Conservation (phyloP, 2,888 invertebrate genomes). For the Macrophya annulata region DNA sequence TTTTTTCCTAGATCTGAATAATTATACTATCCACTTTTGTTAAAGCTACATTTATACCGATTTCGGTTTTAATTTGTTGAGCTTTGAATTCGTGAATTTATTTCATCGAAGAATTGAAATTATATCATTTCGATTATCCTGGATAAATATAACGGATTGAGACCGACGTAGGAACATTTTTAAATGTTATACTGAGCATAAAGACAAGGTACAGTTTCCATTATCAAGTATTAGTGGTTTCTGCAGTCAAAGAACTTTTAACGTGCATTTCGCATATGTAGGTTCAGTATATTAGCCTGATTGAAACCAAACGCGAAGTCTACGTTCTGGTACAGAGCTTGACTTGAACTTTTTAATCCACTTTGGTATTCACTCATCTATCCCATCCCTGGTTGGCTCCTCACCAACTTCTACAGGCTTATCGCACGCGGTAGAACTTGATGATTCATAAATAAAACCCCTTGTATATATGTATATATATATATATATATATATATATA, state of each 20-base stretch:
- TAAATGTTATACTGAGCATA: neutral
- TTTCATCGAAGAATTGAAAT: neutral
- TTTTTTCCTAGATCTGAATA: neutral
- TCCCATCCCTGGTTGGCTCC: slow-evolving; percentile 5
- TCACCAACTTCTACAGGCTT: slow-evolving; percentile 9
- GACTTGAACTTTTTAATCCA: slow-evolving; percentile 50
- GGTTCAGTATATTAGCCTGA: slow-evolving; percentile 30
- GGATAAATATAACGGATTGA: neutral
- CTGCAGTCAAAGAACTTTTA: neutral
- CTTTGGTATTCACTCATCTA: slow-evolving; percentile 45
- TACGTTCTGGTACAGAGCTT: slow-evolving; percentile 8
- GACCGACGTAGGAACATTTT: neutral
- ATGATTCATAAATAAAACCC: slow-evolving; percentile 35
- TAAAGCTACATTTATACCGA: neutral
- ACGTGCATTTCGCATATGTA: neutral
- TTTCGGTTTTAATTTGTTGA: neutral
- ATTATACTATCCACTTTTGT: neutral
- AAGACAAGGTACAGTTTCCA: neutral
- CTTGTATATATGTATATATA: neutral
- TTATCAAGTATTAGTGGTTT: neutral
- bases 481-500: neutral
- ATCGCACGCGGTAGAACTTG: slow-evolving; percentile 36
- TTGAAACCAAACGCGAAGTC: neutral
- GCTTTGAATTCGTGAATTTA: neutral
- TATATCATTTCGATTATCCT: neutral